Evolutionary conservation across 2,888 invertebrate genomes (phyloP).

Genomic region (Gibbula magus): DNA sequence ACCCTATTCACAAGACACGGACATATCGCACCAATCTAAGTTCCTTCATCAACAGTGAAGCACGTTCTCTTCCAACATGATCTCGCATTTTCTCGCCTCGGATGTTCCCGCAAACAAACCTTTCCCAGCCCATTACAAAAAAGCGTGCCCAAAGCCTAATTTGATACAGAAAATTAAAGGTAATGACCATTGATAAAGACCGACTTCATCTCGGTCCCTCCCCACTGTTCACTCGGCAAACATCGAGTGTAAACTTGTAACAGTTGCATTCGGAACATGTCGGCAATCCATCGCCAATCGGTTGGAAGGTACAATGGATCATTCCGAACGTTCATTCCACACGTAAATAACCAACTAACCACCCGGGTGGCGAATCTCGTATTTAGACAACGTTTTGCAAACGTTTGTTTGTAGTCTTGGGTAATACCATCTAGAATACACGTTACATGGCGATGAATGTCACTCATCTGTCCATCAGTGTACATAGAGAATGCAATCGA

Average conservation of each 20-base stretch:
- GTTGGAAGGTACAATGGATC: background rate
- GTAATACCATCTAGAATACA: no score
- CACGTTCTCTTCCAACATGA: conserved; percentile 6
- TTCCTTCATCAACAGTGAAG: background rate
- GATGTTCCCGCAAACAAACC: background rate
- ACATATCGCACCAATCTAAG: conserved; percentile 13
- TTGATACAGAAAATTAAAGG: conserved; percentile 9
- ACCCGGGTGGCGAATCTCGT: conserved; percentile 1
- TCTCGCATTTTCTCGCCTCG: background rate
- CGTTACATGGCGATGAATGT: no score
- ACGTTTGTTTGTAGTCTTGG: background rate
- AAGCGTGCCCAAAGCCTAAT: conserved; percentile 13
- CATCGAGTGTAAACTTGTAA: conserved; percentile 17
- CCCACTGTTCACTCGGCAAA: conserved; percentile 8
- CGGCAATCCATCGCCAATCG: background rate
- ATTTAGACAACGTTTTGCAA: background rate
- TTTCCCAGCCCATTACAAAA: background rate
- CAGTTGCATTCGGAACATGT: conserved; percentile 13
- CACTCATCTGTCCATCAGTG: no score
- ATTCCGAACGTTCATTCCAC: background rate
- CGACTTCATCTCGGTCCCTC: conserved; percentile 15
- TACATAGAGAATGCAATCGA: no score
- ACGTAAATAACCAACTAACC: background rate
- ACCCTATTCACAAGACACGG: conserved; percentile 12
- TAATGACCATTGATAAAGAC: conserved; percentile 21